Percentiles rank a stretch among this genome's conserved stretches.
These are phyloP conservation scores for Megalonaias nervosa DNA, from an alignment of 1,140 invertebrate genomes.

Conservation along the genomic window DNA sequence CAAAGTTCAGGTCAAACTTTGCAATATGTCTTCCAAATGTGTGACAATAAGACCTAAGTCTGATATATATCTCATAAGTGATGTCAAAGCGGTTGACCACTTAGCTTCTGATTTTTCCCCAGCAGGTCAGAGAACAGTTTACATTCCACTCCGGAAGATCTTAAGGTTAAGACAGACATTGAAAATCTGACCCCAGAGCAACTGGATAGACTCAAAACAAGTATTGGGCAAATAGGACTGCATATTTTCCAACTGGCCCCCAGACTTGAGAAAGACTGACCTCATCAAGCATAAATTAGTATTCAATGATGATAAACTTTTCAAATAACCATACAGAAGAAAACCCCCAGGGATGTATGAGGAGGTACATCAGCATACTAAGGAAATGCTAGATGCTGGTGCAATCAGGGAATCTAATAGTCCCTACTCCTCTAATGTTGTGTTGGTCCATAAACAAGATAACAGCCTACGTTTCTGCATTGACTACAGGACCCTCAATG, in stretches of 20 bases:
- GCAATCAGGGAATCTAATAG: background rate
- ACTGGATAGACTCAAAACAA: no score
- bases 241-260: conserved; percentile 4
- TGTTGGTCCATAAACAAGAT: conserved; percentile 16
- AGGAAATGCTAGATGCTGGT: no score
- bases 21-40: no score
- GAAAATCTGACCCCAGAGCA: no score
- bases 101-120: no score
- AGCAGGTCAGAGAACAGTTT: no score
- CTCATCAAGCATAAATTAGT: conserved; percentile 5
- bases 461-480: conserved; percentile 10
- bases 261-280: conserved; percentile 7
- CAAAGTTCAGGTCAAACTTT: no score
- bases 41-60: no score
- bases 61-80: no score
- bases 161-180: no score
- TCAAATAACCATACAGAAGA: conserved; percentile 9
- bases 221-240: conserved; percentile 5
- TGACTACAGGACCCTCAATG: conserved; percentile 3
- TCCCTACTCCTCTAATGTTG: conserved; percentile 20
- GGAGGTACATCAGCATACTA: conserved; percentile 7
- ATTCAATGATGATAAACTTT: conserved; percentile 5
- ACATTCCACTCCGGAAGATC: no score
- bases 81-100: no score
- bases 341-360: conserved; percentile 17